Evolutionary conservation across 2,888 invertebrate species (phyloP).

Genomic region (Epicampocera succincta): DNA sequence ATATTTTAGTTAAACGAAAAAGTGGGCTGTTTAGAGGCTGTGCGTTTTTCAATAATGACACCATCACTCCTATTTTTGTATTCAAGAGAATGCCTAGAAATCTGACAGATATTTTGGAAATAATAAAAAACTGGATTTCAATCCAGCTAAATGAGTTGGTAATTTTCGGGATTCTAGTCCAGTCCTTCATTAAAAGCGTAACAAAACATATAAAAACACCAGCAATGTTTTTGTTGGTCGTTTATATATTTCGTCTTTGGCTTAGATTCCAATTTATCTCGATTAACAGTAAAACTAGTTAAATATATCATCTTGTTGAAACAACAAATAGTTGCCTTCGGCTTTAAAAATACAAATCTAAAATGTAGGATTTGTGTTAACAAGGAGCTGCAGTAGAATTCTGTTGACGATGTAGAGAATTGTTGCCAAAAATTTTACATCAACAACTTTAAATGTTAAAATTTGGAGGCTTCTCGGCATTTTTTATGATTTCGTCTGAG

Average conservation of each 20-base stretch:
- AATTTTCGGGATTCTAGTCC: not conserved
- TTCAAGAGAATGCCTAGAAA: not conserved
- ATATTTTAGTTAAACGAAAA: no score
- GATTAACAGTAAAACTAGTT: conserved; percentile 65
- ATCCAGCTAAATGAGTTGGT: conserved; percentile 37
- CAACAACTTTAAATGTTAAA: no score
- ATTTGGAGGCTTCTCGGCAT: no score
- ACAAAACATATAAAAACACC: conserved; percentile 1
- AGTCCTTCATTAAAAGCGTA: conserved; percentile 14
- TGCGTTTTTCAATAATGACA: no score
- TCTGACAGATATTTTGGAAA: not conserved
- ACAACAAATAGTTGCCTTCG: not conserved
- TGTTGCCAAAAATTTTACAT: no score
- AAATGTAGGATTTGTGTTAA: no score
- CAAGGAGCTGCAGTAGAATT: no score
- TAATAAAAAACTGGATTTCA: conserved; percentile 48
- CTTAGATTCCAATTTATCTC: conserved; percentile 66
- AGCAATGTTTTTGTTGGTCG: conserved; percentile 43
- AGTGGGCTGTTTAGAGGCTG: no score
- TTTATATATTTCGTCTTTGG: conserved; percentile 34
- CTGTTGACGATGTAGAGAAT: no score
- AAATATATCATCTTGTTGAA: conserved; percentile 35
- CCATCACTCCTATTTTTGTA: no score
- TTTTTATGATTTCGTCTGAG: no score
- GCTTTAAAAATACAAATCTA: no score